Conservation (phyloP, 2,888 invertebrate genomes). For the Oeneis ivallda region DNA sequence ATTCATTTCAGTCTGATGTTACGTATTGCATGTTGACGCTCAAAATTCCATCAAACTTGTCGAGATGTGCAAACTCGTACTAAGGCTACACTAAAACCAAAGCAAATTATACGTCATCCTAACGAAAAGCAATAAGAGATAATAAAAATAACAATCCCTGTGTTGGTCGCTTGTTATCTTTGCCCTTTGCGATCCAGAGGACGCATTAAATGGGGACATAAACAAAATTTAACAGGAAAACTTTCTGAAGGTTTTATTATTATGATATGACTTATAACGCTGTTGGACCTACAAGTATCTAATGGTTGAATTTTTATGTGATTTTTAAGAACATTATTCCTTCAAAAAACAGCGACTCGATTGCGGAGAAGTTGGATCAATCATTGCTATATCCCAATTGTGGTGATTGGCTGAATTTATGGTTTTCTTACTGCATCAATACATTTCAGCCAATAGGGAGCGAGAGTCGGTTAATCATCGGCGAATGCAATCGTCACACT, state of each 20-base stretch:
- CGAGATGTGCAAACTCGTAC: too few species aligned
- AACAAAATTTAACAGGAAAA: slow-evolving; percentile 27
- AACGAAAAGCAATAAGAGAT: slow-evolving; percentile 21
- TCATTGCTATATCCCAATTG: too few species aligned
- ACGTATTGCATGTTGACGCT: too few species aligned
- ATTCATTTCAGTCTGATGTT: too few species aligned
- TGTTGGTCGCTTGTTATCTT: slow-evolving; percentile 19
- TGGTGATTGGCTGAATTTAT: too few species aligned
- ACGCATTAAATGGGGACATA: slow-evolving; percentile 24
- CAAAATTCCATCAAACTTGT: too few species aligned
- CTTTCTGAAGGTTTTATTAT: slow-evolving; percentile 18
- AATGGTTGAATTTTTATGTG: slow-evolving; percentile 1
- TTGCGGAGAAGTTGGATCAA: too few species aligned
- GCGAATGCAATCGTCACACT: too few species aligned
- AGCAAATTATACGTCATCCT: slow-evolving; percentile 2
- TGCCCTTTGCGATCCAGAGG: slow-evolving; percentile 22
- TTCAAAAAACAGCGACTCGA: neutral
- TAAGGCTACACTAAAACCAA: too few species aligned
- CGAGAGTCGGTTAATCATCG: too few species aligned
- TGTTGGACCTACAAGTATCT: neutral
- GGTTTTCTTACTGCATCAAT: too few species aligned
- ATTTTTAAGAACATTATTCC: neutral
- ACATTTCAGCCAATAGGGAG: too few species aligned
- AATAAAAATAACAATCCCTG: slow-evolving; percentile 22
- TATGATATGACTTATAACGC: slow-evolving; percentile 11